phyloP scores from a whole-genome alignment of 2,888 invertebrate species.

The Eupithecia subfuscata region DNA sequence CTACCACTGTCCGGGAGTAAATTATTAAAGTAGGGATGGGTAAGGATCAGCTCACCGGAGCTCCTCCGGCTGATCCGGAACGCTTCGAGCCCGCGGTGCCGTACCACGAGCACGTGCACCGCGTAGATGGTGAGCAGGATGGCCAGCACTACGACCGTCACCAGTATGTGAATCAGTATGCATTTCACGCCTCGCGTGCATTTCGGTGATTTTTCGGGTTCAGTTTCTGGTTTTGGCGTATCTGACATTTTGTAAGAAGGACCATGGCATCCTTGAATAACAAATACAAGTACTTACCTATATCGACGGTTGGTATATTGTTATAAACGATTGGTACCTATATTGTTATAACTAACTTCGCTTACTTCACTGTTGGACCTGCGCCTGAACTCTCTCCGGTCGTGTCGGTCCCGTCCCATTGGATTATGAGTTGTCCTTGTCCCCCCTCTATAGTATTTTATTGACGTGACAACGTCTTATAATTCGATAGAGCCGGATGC shows the following conservation, averaged over 20 bases:
- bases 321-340: too few relatives aligned
- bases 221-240: neutral
- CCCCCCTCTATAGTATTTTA: too few relatives aligned
- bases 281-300: neutral
- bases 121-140: neutral
- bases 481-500: too few relatives aligned
- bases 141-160: neutral
- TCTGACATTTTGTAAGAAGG: neutral
- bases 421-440: too few relatives aligned
- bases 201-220: neutral
- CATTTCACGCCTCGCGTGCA: constrained; percentile 4
- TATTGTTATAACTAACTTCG: too few relatives aligned
- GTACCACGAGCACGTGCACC: constrained; percentile 5
- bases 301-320: too few relatives aligned
- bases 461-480: too few relatives aligned
- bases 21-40: too few relatives aligned
- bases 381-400: too few relatives aligned
- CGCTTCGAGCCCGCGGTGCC: neutral
- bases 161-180: neutral
- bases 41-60: neutral
- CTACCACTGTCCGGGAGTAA: too few relatives aligned
- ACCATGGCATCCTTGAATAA: neutral
- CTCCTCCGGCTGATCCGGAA: neutral
- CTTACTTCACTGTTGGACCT: too few relatives aligned
- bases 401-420: too few relatives aligned